Conservation (phyloP, 2,113 vertebrate species). For the Malurus elegans region DNA sequence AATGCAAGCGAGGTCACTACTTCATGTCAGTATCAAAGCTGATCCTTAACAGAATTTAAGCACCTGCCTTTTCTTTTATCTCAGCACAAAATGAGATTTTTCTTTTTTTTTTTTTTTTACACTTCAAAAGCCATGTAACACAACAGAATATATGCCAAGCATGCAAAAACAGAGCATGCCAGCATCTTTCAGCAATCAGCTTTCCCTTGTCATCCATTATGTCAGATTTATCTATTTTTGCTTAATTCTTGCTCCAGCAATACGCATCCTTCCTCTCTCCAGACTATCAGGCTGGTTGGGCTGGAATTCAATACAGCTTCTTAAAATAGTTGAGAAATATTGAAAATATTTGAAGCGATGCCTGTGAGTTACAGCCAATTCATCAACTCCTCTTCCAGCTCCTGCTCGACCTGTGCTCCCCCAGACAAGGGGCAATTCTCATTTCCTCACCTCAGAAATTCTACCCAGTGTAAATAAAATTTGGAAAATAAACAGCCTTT, state of each 20-base stretch:
- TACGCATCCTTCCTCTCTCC: background rate
- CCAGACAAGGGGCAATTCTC: background rate
- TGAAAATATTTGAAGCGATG: background rate
- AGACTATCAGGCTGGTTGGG: conserved; percentile 13
- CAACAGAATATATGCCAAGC: conserved; percentile 28
- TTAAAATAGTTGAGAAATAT: conserved; percentile 47
- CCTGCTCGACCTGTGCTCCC: background rate
- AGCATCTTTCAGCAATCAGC: conserved; percentile 57
- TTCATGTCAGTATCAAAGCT: conserved; percentile 32
- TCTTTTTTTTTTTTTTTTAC: background rate
- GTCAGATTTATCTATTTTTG: conserved; percentile 58
- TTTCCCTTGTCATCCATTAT: conserved; percentile 43
- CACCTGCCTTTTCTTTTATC: conserved; percentile 45
- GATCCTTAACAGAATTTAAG: conserved; percentile 21
- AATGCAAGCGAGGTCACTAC: background rate
- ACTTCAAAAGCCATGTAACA: conserved; percentile 51
- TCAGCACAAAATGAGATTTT: conserved; percentile 30
- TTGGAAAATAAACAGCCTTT: background rate
- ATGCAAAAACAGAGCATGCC: conserved; percentile 31
- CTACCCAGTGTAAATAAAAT: background rate
- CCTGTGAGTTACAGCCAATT: background rate
- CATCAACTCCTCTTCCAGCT: background rate
- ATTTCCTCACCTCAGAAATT: background rate
- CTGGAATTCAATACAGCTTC: conserved; percentile 35
- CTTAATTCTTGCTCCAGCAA: conserved; percentile 37